These are phyloP conservation scores for Peromyscus polionotus DNA, from an alignment of 2,113 vertebrate genomes.

Conservation along the genomic window DNA sequence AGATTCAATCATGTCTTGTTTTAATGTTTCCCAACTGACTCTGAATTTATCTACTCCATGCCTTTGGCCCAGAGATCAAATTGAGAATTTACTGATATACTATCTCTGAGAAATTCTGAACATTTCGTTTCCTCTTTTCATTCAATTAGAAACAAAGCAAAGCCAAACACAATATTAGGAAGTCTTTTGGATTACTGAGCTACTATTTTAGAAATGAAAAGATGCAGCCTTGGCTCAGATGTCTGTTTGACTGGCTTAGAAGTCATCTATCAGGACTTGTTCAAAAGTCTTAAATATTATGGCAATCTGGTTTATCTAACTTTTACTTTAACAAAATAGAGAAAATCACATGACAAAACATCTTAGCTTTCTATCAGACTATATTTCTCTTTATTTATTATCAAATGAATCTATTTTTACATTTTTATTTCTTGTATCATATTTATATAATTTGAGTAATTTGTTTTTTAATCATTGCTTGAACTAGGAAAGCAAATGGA, in stretches of 20 bases:
- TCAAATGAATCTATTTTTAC: not conserved
- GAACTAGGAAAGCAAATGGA: not conserved
- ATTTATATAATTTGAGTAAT: not conserved
- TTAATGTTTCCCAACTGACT: not conserved
- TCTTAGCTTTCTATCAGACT: not conserved
- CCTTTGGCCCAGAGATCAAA: constrained; percentile 53
- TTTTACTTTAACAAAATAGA: constrained; percentile 7
- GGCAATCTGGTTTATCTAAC: not conserved
- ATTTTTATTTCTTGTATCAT: not conserved
- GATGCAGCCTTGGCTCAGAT: not conserved
- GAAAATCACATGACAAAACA: not conserved
- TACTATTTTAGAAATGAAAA: constrained; percentile 15
- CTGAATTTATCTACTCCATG: not conserved
- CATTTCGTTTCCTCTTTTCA: constrained; percentile 33
- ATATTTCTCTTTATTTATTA: constrained; percentile 11
- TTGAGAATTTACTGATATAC: not conserved
- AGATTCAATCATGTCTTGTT: not conserved
- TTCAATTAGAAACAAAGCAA: constrained; percentile 11
- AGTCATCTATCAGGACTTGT: not conserved
- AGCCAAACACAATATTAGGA: not conserved
- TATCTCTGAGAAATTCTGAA: not conserved
- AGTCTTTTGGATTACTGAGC: not conserved
- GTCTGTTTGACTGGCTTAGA: not conserved
- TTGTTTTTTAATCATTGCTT: not conserved
- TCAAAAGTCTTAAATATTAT: not conserved